Percentiles rank a stretch among this genome's conserved stretches.
phyloP scores from a whole-genome alignment of 1,140 invertebrate species.

The Drosophila simulans region DNA sequence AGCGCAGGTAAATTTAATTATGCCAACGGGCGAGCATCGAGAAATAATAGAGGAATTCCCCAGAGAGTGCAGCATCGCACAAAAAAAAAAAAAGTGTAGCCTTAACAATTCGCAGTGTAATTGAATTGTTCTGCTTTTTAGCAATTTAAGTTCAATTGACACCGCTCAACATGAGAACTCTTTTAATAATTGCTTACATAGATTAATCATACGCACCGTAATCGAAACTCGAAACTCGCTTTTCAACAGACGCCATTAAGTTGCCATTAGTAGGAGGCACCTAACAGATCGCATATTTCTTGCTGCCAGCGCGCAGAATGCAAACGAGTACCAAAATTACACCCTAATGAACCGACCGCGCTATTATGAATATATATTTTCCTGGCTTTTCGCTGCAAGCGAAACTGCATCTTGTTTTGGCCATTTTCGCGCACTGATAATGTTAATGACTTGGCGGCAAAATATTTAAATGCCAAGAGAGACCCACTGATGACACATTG shows the following conservation, averaged over 20 bases:
- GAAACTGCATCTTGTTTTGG: slow-evolving; percentile 23
- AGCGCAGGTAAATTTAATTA: slow-evolving; percentile 76
- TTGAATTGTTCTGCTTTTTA: slow-evolving; percentile 12
- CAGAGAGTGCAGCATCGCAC: not conserved
- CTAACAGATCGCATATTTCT: slow-evolving; percentile 21
- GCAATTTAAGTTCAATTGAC: slow-evolving; percentile 23
- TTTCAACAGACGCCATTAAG: slow-evolving; percentile 49
- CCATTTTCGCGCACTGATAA: slow-evolving; percentile 43
- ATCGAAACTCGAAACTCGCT: slow-evolving; percentile 7
- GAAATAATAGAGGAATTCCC: not conserved
- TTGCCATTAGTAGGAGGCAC: slow-evolving; percentile 55
- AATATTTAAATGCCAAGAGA: slow-evolving; percentile 45
- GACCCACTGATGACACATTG: slow-evolving; percentile 60
- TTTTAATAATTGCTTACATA: too few species aligned
- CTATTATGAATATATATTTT: slow-evolving; percentile 29
- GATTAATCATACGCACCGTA: not conserved
- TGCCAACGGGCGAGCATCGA: slow-evolving; percentile 30
- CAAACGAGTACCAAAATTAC: slow-evolving; percentile 54
- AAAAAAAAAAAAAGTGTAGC: not conserved
- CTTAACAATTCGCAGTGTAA: slow-evolving; percentile 9
- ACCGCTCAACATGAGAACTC: not conserved
- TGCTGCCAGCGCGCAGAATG: slow-evolving; percentile 1
- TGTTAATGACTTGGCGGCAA: slow-evolving; percentile 64
- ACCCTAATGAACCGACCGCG: slow-evolving; percentile 60
- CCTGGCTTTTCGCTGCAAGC: not conserved